Evolutionary conservation across 1,140 invertebrate species (phyloP), one percentile per base, ranked within the genome.

Genomic region (Procambarus clarkii): DNA sequence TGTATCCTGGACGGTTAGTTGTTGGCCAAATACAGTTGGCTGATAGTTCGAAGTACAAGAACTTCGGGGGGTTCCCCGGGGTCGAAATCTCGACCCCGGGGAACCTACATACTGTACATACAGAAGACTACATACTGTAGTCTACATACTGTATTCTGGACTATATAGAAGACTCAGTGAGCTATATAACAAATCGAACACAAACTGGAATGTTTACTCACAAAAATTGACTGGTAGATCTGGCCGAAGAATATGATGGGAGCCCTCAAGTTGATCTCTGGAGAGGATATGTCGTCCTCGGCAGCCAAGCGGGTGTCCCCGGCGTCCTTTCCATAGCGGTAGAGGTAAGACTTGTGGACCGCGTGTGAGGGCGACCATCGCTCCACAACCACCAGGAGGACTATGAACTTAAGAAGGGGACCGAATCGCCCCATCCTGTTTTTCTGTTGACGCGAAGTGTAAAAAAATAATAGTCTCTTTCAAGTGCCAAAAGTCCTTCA

Each of bases 141-240:
- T n/a, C 34, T 34, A 34, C 34, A 34, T 34, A 34, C 34, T 34
- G 34, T 34, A 1, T 34, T 34, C 34, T 34, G 34, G 34, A 34
- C 34, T 34, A 34, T 34, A 34, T 34, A 34, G 34, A 34, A 34
- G 34, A 34, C 34, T 34, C 34, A 34, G 34, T 34, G 34, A 34
- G 34, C 34, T 34, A 34, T 34, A 34, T 34, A 34, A 1, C 2
- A 74, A 2, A 74, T 4, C 34, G 5, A 34, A 34, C n/a, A 74
- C n/a, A 74, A 74, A 74, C 34, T 74, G 8, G 13, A 64, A 64
- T 11, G 24, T 83, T 18, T 92, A 91, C 92, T 92, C 78, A 92
- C 92, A 44, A 92, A 92, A 18, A 92, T 69, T 9, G 88, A 91
- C 50, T 90, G n/a, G 78, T 92, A 92, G 54, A 91, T 74, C 21